Percentiles rank a stretch among this genome's conserved stretches.
Conservation (phyloP, 2,113 vertebrate species). For the Rhizomys pruinosus region DNA sequence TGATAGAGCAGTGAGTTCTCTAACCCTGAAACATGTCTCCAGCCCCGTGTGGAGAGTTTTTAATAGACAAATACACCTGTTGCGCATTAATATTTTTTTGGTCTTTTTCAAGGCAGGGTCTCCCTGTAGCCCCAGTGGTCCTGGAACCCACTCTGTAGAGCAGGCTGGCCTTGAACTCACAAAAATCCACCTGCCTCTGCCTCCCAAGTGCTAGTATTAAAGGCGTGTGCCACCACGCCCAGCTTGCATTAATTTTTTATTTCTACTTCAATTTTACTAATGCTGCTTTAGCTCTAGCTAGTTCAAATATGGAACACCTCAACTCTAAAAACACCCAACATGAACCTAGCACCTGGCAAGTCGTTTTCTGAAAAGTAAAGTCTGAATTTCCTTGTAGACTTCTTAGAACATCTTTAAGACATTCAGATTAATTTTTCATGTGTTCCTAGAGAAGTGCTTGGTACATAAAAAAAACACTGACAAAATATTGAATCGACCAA, state of each 20-base stretch:
- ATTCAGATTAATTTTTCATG: slow-evolving; percentile 3
- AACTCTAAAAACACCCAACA: not conserved
- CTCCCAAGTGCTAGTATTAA: no score
- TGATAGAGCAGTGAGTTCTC: not conserved
- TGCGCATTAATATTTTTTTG: not conserved
- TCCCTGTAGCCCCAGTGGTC: no score
- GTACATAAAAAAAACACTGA: not conserved
- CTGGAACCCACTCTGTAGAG: no score
- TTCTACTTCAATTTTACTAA: slow-evolving; percentile 21
- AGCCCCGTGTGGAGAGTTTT: not conserved
- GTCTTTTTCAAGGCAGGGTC: no score
- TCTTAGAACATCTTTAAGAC: slow-evolving; percentile 22
- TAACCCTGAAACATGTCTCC: not conserved
- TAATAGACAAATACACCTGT: not conserved
- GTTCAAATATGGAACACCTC: slow-evolving; percentile 2
- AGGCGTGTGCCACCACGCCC: no score
- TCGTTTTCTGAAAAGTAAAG: slow-evolving; percentile 43
- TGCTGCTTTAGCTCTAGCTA: not conserved
- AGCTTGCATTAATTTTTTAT: no score
- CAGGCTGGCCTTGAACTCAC: no score
- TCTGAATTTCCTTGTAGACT: not conserved
- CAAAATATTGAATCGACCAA: not conserved
- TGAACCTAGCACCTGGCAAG: not conserved
- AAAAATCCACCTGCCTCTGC: no score
- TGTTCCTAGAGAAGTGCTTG: slow-evolving; percentile 5